Base-by-base conservation (phyloP, 2,113 vertebrate species). In the Labeo catla region DNA sequence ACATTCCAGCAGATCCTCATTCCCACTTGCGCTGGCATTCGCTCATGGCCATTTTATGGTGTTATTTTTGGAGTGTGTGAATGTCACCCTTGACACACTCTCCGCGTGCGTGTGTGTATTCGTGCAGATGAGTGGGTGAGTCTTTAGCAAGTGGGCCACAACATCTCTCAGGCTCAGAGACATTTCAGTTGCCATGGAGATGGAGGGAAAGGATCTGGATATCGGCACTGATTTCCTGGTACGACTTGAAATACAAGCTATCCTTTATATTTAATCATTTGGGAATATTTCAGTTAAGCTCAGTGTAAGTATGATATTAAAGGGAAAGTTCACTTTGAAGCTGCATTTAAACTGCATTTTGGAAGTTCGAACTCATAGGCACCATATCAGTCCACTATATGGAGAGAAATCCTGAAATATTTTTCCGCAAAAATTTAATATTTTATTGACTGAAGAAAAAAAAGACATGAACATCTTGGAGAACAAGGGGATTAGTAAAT, bases 181-280 rank as follows among this genome's bases (percentile, higher is more conserved):
- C 68, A 15, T 68, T 36, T 84, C 21, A 7, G 84, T 89, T 89
- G 39, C 88, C 59, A 80, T 86, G 88, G 88, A 61, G 83, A 87
- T 54, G 3, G 76, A 45, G 19, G 39, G 50, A 50, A 52, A 57
- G 54, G 84, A 23, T 10, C 36, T 84, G 43, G 43, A 43, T 66
- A 66, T 49, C 8, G 23, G 59, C n/a, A 49, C 59, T 81, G 43
- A 65, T 81, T 65, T 81, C n/a, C 3, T 39, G 43, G 3, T 66
- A 66, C 1, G 7, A 81, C 9, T 45, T 12, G 3, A 45, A 28
- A 9, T 81, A 65, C 4, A 23, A 34, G 73, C 43, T 76, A 28
- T 76, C 21, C n/a, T 76, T n/a, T 23, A 15, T 49, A 50, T 49
- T 13, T n/a, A 45, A n/a, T 61, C 0, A 63, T 63, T 63, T 61